These are phyloP conservation scores for Planococcus citri DNA, from an alignment of 1,140 invertebrate genomes.

Conservation along the genomic window DNA sequence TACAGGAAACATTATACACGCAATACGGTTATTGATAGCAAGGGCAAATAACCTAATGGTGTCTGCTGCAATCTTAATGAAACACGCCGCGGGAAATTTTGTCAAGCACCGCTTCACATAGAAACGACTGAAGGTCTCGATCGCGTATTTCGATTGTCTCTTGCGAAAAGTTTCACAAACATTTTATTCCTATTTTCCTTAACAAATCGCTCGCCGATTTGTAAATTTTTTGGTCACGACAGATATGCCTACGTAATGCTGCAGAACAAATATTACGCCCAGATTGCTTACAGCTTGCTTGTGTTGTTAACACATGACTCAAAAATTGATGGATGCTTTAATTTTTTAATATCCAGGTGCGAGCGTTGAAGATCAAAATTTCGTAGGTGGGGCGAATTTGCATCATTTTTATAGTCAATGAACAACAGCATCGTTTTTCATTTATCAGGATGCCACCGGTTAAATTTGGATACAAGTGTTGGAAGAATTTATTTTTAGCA, in stretches of 20 bases:
- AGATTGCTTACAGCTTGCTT: too few species aligned
- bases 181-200: background rate
- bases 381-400: too few species aligned
- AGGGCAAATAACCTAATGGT: conserved; percentile 19
- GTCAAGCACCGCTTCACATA: conserved; percentile 14
- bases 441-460: too few species aligned
- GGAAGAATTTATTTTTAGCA: too few species aligned
- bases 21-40: conserved; percentile 20
- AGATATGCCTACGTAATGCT: background rate
- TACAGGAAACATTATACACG: conserved; percentile 16
- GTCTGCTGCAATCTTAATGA: conserved; percentile 16
- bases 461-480: too few species aligned
- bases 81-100: conserved; percentile 16
- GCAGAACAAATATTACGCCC: background rate
- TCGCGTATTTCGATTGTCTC: conserved; percentile 10
- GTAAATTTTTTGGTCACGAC: background rate
- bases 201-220: background rate
- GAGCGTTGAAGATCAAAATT: too few species aligned
- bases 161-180: conserved; percentile 9
- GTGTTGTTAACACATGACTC: too few species aligned
- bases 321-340: too few species aligned
- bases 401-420: too few species aligned
- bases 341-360: too few species aligned
- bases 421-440: too few species aligned
- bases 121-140: background rate